A percentile compares a stretch with the other conserved stretches of the same genome.
phyloP scores from a whole-genome alignment of 1,140 invertebrate genomes.

The Luehdorfia chinensis region DNA sequence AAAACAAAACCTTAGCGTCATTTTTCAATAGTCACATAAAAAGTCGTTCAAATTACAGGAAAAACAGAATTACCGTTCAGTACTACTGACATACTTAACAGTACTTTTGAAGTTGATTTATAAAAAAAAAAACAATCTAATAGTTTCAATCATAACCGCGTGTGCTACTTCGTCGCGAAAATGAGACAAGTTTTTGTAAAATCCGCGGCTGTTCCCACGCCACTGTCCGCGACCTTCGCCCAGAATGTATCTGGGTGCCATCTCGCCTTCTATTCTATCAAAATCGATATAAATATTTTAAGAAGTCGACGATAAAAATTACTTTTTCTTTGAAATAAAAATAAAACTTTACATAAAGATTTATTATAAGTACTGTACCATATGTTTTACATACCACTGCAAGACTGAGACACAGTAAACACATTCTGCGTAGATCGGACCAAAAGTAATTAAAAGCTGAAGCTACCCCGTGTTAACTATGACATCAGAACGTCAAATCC shows the following conservation, averaged over 20 bases:
- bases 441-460: too few relatives aligned
- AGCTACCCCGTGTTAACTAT: too few relatives aligned
- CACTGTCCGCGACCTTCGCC: neutral
- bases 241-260: constrained; percentile 1
- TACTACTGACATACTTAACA: neutral
- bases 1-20: too few relatives aligned
- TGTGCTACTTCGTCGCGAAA: constrained; percentile 9
- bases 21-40: too few relatives aligned
- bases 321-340: too few relatives aligned
- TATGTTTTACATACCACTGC: neutral
- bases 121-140: constrained; percentile 1
- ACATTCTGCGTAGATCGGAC: neutral
- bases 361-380: neutral
- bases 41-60: too few relatives aligned
- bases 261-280: too few relatives aligned
- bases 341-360: too few relatives aligned
- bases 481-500: too few relatives aligned
- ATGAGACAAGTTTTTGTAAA: constrained; percentile 10
- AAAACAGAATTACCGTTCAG: neutral
- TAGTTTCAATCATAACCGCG: constrained; percentile 1
- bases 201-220: constrained; percentile 3
- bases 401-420: neutral
- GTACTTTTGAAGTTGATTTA: neutral
- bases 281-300: too few relatives aligned
- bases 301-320: too few relatives aligned